phyloP scores from a whole-genome alignment of 2,113 vertebrate genomes.

The Lathamus discolor region DNA sequence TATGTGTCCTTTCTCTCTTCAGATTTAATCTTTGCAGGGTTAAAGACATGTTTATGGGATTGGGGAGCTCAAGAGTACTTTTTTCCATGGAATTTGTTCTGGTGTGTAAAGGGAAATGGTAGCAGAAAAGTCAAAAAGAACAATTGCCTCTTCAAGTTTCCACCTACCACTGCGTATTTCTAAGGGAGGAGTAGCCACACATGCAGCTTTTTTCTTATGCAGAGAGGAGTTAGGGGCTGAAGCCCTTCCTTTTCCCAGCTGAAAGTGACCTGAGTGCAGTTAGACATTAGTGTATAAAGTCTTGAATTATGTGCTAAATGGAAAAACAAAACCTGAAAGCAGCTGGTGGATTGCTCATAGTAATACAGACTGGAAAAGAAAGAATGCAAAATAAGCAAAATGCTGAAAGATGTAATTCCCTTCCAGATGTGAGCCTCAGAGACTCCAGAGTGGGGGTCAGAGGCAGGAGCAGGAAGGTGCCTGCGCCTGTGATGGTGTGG shows the following conservation, averaged over 20 bases:
- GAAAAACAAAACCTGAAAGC: not conserved
- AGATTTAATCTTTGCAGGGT: not conserved
- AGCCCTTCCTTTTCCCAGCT: not conserved
- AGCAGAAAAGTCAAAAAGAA: not conserved
- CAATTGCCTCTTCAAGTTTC: not conserved
- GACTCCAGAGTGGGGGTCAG: not conserved
- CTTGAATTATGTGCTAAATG: not conserved
- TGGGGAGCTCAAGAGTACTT: not conserved
- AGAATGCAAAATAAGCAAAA: not conserved
- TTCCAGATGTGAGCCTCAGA: not conserved
- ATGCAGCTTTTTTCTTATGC: not conserved
- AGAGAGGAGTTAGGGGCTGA: not conserved
- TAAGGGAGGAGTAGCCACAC: not conserved
- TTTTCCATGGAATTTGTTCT: not conserved
- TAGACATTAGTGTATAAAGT: not conserved
- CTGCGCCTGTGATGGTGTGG: not conserved
- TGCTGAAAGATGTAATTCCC: not conserved
- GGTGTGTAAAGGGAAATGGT: not conserved
- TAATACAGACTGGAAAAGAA: not conserved
- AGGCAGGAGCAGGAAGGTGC: not conserved
- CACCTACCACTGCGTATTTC: not conserved
- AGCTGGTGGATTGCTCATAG: not conserved
- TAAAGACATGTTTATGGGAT: not conserved
- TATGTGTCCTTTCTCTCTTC: not conserved
- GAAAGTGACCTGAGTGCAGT: not conserved